Percentiles rank a stretch among this genome's conserved stretches.
Conservation (phyloP, 2,888 invertebrate genomes). For the Neuroscelio doddi region DNA sequence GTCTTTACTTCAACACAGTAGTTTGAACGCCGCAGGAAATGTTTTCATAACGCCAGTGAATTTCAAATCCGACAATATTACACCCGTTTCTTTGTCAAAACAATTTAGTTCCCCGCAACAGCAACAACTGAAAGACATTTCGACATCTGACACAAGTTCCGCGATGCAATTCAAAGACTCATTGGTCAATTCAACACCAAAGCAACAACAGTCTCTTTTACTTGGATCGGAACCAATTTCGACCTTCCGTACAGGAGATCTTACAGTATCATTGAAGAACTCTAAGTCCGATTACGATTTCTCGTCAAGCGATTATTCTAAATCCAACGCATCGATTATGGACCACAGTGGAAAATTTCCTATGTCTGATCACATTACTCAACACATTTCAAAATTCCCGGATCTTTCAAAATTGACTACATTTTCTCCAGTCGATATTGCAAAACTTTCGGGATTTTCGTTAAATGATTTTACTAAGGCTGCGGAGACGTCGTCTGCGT, state of each 20-base stretch:
- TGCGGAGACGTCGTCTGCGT: slow-evolving; percentile 62
- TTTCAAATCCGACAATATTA: slow-evolving; percentile 62
- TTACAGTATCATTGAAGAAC: slow-evolving; percentile 68
- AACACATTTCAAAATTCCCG: slow-evolving; percentile 66
- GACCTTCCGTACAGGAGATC: slow-evolving; percentile 66
- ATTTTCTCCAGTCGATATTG: slow-evolving; percentile 65
- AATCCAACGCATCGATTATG: slow-evolving; percentile 45
- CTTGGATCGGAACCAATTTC: slow-evolving; percentile 61
- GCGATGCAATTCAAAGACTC: no score
- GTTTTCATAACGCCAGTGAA: slow-evolving; percentile 81
- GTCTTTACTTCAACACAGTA: slow-evolving; percentile 80
- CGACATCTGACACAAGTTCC: slow-evolving; percentile 25
- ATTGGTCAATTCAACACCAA: slow-evolving; percentile 8
- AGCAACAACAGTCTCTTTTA: slow-evolving; percentile 36
- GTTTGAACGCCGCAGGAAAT: slow-evolving; percentile 80
- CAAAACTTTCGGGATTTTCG: slow-evolving; percentile 67
- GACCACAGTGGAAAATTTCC: slow-evolving; percentile 50
- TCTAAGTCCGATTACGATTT: slow-evolving; percentile 66
- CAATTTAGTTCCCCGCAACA: slow-evolving; percentile 59
- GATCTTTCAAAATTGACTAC: slow-evolving; percentile 66
- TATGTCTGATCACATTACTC: slow-evolving; percentile 62
- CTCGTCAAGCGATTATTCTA: slow-evolving; percentile 60
- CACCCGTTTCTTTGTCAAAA: slow-evolving; percentile 66
- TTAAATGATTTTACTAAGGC: slow-evolving; percentile 66
- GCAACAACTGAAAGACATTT: slow-evolving; percentile 49